phyloP scores from a whole-genome alignment of 2,797 vertebrate genomes.

The Oryzias sinensis region DNA sequence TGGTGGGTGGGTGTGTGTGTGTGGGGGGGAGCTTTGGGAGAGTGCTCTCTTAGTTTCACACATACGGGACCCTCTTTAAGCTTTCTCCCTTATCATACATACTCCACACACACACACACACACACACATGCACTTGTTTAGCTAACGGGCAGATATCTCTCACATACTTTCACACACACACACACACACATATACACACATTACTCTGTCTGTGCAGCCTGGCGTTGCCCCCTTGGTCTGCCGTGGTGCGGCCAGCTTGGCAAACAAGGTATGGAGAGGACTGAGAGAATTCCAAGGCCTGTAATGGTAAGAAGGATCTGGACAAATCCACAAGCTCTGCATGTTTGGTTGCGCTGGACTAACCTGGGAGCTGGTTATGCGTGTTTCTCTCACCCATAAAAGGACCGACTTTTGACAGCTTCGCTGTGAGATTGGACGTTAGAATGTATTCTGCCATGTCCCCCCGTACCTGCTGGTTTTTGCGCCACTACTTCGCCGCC shows the following conservation, averaged over 20 bases:
- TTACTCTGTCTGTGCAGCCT: slow-evolving; percentile 55
- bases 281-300: slow-evolving; percentile 78
- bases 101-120: slow-evolving; percentile 29
- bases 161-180: slow-evolving; percentile 32
- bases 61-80: slow-evolving; percentile 54
- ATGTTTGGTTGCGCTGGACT: slow-evolving; percentile 19
- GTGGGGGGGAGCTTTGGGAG: slow-evolving; percentile 63
- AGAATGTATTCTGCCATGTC: neutral
- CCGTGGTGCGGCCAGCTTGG: slow-evolving; percentile 73
- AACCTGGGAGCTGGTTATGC: slow-evolving; percentile 8
- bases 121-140: slow-evolving; percentile 51
- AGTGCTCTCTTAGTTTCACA: slow-evolving; percentile 60
- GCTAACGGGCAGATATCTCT: slow-evolving; percentile 37
- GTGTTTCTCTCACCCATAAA: slow-evolving; percentile 8
- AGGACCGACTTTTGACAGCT: slow-evolving; percentile 25
- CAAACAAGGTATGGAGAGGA: slow-evolving; percentile 78
- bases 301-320: slow-evolving; percentile 75
- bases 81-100: slow-evolving; percentile 44
- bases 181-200: neutral
- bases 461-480: neutral
- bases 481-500: slow-evolving; percentile 39
- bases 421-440: neutral
- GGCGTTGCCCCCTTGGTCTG: slow-evolving; percentile 68
- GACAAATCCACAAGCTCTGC: slow-evolving; percentile 16
- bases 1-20: slow-evolving; percentile 39